Evolutionary conservation across 2,888 invertebrate species (phyloP).

Genomic region (Alentia gelatinosa): DNA sequence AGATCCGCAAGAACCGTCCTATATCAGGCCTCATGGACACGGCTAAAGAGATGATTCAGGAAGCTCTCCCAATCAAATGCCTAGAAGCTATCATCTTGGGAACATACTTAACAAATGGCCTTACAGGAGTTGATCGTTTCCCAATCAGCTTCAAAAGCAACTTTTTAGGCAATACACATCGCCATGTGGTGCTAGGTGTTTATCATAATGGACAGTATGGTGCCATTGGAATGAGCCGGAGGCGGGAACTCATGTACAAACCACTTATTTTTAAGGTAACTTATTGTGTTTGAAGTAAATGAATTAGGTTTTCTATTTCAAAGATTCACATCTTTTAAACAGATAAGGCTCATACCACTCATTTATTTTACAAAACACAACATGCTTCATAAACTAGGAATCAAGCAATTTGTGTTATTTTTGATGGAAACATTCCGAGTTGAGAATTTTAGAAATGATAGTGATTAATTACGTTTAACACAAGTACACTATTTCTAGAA

Average conservation of each 20-base stretch:
- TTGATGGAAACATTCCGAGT: too few relatives aligned
- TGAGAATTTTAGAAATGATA: too few relatives aligned
- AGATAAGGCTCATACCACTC: too few relatives aligned
- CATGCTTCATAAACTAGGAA: too few relatives aligned
- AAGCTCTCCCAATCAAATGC: slow-evolving; percentile 81
- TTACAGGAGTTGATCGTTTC: slow-evolving; percentile 79
- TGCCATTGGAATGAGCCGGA: slow-evolving; percentile 80
- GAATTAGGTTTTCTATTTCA: too few relatives aligned
- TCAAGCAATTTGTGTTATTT: too few relatives aligned
- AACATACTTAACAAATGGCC: slow-evolving; percentile 80
- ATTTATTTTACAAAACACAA: too few relatives aligned
- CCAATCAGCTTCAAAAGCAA: slow-evolving; percentile 80
- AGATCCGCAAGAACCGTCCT: slow-evolving; percentile 79
- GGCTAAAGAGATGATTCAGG: slow-evolving; percentile 80
- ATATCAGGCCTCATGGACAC: slow-evolving; percentile 78
- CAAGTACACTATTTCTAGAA: too few relatives aligned
- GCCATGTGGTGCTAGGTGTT: slow-evolving; percentile 80
- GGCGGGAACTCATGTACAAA: slow-evolving; percentile 80
- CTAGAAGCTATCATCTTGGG: slow-evolving; percentile 81
- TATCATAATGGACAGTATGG: slow-evolving; percentile 79
- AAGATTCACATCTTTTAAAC: too few relatives aligned
- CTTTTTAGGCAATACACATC: slow-evolving; percentile 75
- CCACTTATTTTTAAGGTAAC: slow-evolving; percentile 77
- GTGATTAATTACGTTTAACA: too few relatives aligned
- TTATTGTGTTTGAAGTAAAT: too few relatives aligned